These are phyloP conservation scores for Hirundichthys speculiger DNA, from an alignment of 2,113 vertebrate genomes.

Conservation along the genomic window DNA sequence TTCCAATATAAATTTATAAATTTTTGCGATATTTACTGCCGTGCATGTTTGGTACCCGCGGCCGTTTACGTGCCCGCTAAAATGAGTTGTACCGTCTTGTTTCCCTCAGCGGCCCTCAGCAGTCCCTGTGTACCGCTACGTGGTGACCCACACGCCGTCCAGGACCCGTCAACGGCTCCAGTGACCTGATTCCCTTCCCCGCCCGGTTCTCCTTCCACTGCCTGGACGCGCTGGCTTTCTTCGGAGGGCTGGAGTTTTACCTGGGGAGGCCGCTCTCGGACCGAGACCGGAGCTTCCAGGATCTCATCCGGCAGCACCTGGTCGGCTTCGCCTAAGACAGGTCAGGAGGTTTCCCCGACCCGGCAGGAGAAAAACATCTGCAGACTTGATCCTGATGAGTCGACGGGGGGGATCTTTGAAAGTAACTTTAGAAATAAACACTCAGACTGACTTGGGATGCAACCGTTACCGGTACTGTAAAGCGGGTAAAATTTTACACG, in stretches of 20 bases:
- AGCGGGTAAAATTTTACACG: no score
- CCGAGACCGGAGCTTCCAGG: slow-evolving; percentile 70
- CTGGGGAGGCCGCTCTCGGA: slow-evolving; percentile 55
- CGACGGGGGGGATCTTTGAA: no score
- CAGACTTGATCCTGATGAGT: no score
- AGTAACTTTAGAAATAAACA: no score
- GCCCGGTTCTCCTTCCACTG: slow-evolving; percentile 81
- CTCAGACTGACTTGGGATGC: no score
- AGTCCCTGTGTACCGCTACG: slow-evolving; percentile 83
- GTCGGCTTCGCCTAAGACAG: slow-evolving; percentile 78
- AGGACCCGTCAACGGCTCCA: slow-evolving; percentile 14
- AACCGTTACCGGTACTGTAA: no score
- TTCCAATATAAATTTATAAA: no score
- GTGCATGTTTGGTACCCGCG: no score
- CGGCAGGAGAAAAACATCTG: background rate
- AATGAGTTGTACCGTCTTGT: background rate
- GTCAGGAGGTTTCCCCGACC: slow-evolving; percentile 40
- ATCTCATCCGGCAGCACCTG: slow-evolving; percentile 69
- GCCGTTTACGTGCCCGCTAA: background rate
- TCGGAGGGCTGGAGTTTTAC: slow-evolving; percentile 62
- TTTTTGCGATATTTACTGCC: no score
- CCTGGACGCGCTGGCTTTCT: slow-evolving; percentile 77
- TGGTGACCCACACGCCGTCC: slow-evolving; percentile 80
- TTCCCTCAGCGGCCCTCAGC: slow-evolving; percentile 62
- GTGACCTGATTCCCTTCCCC: slow-evolving; percentile 51